Conservation (phyloP, 2,113 vertebrate species). For the Tinamus guttatus region DNA sequence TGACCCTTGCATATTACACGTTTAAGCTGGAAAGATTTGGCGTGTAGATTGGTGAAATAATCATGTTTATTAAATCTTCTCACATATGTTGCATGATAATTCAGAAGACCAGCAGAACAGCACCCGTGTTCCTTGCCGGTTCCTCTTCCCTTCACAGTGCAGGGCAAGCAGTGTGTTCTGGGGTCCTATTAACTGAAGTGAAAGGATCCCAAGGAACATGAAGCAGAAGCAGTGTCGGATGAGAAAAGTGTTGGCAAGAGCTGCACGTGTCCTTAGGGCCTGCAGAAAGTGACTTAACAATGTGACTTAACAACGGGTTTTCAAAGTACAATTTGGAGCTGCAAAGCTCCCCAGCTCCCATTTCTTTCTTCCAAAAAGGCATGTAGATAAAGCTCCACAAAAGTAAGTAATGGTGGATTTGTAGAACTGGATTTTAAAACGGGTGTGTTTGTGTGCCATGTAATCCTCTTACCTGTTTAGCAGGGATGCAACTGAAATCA, state of each 20-base stretch:
- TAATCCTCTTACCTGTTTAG: not conserved
- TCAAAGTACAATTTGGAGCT: not conserved
- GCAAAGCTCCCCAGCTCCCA: not conserved
- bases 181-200: not conserved
- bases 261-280: not conserved
- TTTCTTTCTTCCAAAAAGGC: not conserved
- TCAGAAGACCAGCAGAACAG: not conserved
- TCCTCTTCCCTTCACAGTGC: not conserved
- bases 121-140: conserved; percentile 27
- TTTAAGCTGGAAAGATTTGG: not conserved
- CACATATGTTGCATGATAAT: not conserved
- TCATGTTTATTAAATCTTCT: not conserved
- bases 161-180: not conserved
- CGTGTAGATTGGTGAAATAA: not conserved
- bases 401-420: not conserved
- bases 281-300: conserved; percentile 7
- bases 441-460: not conserved
- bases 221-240: not conserved
- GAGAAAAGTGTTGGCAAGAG: not conserved
- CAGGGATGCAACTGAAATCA: not conserved
- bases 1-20: not conserved
- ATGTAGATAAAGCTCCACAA: not conserved
- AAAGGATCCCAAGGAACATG: not conserved
- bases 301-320: not conserved
- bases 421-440: not conserved